Percentiles rank a stretch among this genome's conserved stretches.
These are phyloP conservation scores for Sciaenops ocellatus DNA, from an alignment of 2,797 vertebrate species.

Conservation along the genomic window DNA sequence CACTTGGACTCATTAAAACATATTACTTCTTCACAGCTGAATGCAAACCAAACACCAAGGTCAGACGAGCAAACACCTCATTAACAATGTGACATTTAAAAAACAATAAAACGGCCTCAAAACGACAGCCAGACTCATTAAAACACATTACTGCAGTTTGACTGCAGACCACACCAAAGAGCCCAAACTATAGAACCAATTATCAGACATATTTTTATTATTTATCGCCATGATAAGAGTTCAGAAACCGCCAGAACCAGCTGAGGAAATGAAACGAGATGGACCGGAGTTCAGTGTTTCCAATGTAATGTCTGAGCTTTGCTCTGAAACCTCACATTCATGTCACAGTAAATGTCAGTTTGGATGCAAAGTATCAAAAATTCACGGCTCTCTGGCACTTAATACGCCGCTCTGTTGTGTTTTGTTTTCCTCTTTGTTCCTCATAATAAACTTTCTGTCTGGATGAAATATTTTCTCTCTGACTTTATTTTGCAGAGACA, in stretches of 20 bases:
- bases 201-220: neutral
- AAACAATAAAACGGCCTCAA: neutral
- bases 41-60: constrained; percentile 59
- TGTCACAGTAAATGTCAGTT: no score
- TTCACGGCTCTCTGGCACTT: no score
- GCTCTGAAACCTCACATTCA: no score
- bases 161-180: constrained; percentile 10
- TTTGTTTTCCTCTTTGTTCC: no score
- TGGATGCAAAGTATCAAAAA: no score
- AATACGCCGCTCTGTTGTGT: no score
- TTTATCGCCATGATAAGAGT: neutral
- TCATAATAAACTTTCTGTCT: no score
- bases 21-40: constrained; percentile 49
- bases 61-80: constrained; percentile 59
- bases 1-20: constrained; percentile 59
- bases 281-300: neutral
- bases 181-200: neutral
- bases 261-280: neutral
- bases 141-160: constrained; percentile 29
- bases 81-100: constrained; percentile 62
- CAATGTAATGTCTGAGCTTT: no score
- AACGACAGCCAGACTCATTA: constrained; percentile 46
- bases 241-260: neutral
- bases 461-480: no score
- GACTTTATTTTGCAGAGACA: no score